These are phyloP conservation scores for Syngnathus floridae DNA, from an alignment of 2,113 vertebrate genomes.

Conservation along the genomic window DNA sequence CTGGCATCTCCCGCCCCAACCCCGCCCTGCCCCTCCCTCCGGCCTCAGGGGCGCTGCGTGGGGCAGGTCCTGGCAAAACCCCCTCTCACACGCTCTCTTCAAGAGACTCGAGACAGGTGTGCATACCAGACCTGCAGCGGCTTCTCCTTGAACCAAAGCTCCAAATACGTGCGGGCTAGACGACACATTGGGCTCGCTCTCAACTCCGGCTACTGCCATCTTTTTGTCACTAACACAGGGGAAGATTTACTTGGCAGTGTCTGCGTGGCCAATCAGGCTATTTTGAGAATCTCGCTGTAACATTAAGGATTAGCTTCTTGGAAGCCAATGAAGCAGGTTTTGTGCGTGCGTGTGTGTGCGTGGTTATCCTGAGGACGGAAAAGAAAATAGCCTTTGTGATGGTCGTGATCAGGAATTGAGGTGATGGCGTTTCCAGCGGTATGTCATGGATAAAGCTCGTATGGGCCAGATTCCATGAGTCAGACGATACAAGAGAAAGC, in stretches of 20 bases:
- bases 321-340: conserved; percentile 14
- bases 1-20: conserved; percentile 34
- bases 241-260: conserved; percentile 24
- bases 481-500: conserved; percentile 35
- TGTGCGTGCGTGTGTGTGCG: background rate
- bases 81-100: conserved; percentile 8
- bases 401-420: conserved; percentile 20
- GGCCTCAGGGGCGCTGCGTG: conserved; percentile 42
- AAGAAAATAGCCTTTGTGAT: conserved; percentile 4
- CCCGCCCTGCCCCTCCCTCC: conserved; percentile 23
- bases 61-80: conserved; percentile 65
- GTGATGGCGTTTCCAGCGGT: conserved; percentile 24
- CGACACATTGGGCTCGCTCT: conserved; percentile 31
- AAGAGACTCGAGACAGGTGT: conserved; percentile 67
- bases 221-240: conserved; percentile 29
- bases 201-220: conserved; percentile 25
- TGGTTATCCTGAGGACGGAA: background rate
- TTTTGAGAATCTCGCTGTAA: conserved; percentile 56
- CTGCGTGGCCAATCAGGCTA: conserved; percentile 45
- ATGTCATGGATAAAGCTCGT: conserved; percentile 25
- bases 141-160: conserved; percentile 8
- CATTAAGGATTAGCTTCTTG: conserved; percentile 59
- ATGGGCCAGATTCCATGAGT: conserved; percentile 37
- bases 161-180: conserved; percentile 16
- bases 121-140: conserved; percentile 61